phyloP scores from a whole-genome alignment of 1,140 invertebrate species.

The Heliothis virescens region DNA sequence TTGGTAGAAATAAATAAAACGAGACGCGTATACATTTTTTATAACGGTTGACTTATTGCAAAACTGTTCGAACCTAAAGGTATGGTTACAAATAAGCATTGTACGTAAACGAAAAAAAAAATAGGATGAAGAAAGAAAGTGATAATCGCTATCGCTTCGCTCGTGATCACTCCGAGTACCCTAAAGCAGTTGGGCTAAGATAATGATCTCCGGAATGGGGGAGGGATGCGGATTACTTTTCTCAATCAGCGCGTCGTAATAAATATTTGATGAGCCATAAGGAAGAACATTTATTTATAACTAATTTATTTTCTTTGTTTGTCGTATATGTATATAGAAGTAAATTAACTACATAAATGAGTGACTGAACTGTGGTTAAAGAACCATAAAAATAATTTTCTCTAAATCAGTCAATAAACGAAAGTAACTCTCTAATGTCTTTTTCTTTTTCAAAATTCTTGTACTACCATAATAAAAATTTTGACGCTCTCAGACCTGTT shows the following conservation, averaged over 20 bases:
- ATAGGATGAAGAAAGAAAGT: too few relatives aligned
- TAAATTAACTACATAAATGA: background rate
- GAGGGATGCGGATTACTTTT: conserved; percentile 60
- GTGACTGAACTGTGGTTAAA: too few relatives aligned
- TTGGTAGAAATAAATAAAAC: too few relatives aligned
- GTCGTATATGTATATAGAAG: background rate
- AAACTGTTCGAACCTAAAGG: too few relatives aligned
- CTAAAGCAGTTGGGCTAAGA: conserved; percentile 52
- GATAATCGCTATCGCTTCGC: conserved; percentile 37
- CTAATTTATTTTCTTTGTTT: conserved; percentile 44
- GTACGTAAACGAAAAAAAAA: too few relatives aligned
- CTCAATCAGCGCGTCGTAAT: conserved; percentile 64
- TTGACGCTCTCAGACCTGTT: too few relatives aligned
- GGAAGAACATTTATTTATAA: conserved; percentile 49
- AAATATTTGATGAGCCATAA: conserved; percentile 64
- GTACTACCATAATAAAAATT: too few relatives aligned
- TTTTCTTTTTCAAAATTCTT: too few relatives aligned
- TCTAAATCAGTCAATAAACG: background rate
- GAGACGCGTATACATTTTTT: too few relatives aligned
- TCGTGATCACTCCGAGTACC: conserved; percentile 28
- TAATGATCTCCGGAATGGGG: conserved; percentile 57
- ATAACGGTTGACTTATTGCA: too few relatives aligned
- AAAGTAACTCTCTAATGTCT: too few relatives aligned
- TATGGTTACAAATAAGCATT: too few relatives aligned
- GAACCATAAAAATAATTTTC: background rate